phyloP scores from a whole-genome alignment of 30 jellyfish, hydroid and myxozoan genomes.

The Rhopilema esculentum region DNA sequence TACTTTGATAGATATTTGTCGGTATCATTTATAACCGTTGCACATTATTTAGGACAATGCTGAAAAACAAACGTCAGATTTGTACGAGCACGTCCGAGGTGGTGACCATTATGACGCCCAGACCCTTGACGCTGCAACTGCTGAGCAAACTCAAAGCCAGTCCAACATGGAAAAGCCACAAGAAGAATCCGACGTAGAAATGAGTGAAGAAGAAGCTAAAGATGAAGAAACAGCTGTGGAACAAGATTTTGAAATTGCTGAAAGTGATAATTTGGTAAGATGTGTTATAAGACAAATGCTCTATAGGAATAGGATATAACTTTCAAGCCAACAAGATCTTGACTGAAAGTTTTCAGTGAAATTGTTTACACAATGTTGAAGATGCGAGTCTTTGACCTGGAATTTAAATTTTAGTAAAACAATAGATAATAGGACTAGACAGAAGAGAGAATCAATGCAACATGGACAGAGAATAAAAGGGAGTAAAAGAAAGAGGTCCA shows the following conservation, averaged over 20 bases:
- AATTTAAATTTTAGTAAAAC: too few species aligned
- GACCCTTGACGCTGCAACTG: conserved; percentile 87
- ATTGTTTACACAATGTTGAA: too few species aligned
- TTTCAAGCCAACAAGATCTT: too few species aligned
- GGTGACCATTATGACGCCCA: conserved; percentile 69
- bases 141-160: conserved; percentile 62
- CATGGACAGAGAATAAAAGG: too few species aligned
- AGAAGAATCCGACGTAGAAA: conserved; percentile 50
- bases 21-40: not conserved
- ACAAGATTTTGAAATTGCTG: not conserved
- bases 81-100: conserved; percentile 73
- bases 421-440: too few species aligned
- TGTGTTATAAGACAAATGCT: not conserved
- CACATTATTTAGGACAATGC: not conserved
- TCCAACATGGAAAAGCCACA: not conserved
- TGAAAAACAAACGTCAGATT: conserved; percentile 49
- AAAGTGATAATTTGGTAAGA: not conserved
- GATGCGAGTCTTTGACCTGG: too few species aligned
- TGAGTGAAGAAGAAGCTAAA: conserved; percentile 36
- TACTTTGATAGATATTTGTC: not conserved
- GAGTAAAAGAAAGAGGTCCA: too few species aligned
- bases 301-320: too few species aligned
- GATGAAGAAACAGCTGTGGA: conserved; percentile 15
- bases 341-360: too few species aligned
- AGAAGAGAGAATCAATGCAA: too few species aligned